Conservation (phyloP, 2,888 invertebrate species). For the Sinodicranocentrus sp. region DNA sequence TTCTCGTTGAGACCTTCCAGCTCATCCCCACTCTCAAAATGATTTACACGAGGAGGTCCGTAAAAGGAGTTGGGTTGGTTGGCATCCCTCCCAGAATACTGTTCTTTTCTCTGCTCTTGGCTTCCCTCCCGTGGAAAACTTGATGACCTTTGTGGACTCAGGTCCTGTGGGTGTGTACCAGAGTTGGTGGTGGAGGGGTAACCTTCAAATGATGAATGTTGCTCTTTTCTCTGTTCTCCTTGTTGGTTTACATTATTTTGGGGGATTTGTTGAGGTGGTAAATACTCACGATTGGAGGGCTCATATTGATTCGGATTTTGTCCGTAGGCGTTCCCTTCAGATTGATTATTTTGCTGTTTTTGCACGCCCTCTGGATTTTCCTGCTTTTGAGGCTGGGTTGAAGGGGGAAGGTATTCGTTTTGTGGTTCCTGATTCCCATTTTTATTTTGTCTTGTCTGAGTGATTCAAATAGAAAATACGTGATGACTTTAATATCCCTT, state of each 20-base stretch:
- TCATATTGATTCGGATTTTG: conserved; percentile 9
- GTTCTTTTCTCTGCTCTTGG: conserved; percentile 36
- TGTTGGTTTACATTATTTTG: not conserved
- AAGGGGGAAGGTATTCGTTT: too few species aligned
- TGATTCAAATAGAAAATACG: too few species aligned
- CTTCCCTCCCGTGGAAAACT: not conserved
- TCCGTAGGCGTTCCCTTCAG: too few species aligned
- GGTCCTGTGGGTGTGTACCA: conserved; percentile 5
- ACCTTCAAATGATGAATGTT: conserved; percentile 29
- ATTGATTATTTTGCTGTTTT: too few species aligned
- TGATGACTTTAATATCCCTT: too few species aligned
- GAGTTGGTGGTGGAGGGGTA: not conserved
- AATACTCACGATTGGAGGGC: not conserved
- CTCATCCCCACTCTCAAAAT: conserved; percentile 39
- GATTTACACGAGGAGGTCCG: conserved; percentile 53
- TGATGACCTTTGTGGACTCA: conserved; percentile 34
- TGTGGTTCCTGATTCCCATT: too few species aligned
- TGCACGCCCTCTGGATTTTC: too few species aligned
- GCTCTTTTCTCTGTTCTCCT: conserved; percentile 19
- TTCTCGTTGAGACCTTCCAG: conserved; percentile 73
- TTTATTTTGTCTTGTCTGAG: too few species aligned
- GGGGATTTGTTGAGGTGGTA: not conserved
- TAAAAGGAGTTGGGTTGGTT: conserved; percentile 39
- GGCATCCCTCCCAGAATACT: conserved; percentile 35
- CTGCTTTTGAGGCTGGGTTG: too few species aligned